These are phyloP conservation scores for Achatina immaculata DNA, from an alignment of 1,140 invertebrate species.

Conservation along the genomic window DNA sequence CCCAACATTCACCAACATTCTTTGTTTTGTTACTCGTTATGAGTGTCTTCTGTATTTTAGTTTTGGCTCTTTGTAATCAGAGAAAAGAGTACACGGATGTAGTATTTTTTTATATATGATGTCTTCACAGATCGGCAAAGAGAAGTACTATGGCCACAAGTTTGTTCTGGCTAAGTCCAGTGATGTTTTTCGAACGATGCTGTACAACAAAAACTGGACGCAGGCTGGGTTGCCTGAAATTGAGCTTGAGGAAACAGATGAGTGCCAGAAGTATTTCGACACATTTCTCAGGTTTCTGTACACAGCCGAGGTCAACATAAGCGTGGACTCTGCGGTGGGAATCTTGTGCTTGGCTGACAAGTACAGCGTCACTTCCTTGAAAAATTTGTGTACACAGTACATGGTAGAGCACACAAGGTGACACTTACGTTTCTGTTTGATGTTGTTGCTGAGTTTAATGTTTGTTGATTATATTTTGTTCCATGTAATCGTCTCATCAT, in stretches of 20 bases:
- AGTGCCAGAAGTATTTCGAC: slow-evolving; percentile 68
- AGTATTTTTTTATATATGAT: no score
- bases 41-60: no score
- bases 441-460: background rate
- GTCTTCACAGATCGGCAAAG: slow-evolving; percentile 52
- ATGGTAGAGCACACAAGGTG: slow-evolving; percentile 66
- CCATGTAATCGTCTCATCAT: no score
- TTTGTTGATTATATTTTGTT: background rate
- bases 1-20: no score
- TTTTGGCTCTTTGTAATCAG: no score
- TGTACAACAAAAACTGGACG: slow-evolving; percentile 65
- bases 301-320: slow-evolving; percentile 67
- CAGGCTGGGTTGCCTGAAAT: slow-evolving; percentile 57
- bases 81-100: no score
- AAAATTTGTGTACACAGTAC: slow-evolving; percentile 65
- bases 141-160: slow-evolving; percentile 65
- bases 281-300: slow-evolving; percentile 69
- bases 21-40: no score
- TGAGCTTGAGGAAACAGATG: slow-evolving; percentile 64
- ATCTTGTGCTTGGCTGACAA: slow-evolving; percentile 71
- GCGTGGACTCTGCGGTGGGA: slow-evolving; percentile 63
- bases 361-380: slow-evolving; percentile 69
- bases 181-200: slow-evolving; percentile 69
- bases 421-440: background rate
- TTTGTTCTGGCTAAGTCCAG: slow-evolving; percentile 71